A percentile compares a stretch with the other conserved stretches of the same genome.
These are phyloP conservation scores for Poeciliopsis prolifica DNA, from an alignment of 2,113 vertebrate genomes.

Conservation along the genomic window DNA sequence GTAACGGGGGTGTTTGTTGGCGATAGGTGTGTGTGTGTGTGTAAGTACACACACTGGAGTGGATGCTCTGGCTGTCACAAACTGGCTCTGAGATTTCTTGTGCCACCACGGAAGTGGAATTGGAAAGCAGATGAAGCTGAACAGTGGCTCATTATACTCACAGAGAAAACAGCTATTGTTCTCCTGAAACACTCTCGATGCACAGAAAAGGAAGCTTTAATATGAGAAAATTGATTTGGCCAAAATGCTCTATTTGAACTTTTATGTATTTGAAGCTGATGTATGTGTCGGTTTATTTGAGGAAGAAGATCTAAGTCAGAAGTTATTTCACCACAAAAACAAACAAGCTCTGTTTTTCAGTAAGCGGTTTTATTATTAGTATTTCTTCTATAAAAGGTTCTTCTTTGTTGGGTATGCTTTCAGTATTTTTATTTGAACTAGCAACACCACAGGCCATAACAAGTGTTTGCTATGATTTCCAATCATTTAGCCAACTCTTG, in stretches of 20 bases:
- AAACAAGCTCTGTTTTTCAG: conserved; percentile 14
- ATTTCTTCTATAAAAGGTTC: neutral
- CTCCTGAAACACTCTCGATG: conserved; percentile 45
- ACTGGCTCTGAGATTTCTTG: conserved; percentile 65
- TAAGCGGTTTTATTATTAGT: neutral
- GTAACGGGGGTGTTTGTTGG: conserved; percentile 38
- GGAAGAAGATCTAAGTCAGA: conserved; percentile 24
- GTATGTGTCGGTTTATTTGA: neutral
- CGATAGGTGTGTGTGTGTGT: neutral
- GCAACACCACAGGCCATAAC: neutral
- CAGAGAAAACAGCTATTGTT: conserved; percentile 72
- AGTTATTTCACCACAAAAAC: conserved; percentile 16
- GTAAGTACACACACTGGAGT: conserved; percentile 9
- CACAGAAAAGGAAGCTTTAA: conserved; percentile 23
- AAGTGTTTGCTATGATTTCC: neutral
- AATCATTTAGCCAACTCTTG: neutral
- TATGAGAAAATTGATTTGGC: conserved; percentile 34
- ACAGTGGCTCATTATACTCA: conserved; percentile 71
- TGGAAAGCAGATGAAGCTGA: conserved; percentile 64
- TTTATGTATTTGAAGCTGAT: conserved; percentile 14
- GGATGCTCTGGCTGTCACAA: conserved; percentile 65
- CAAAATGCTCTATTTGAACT: conserved; percentile 3
- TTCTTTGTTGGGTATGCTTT: neutral
- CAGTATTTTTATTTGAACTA: no score
- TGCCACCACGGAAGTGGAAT: conserved; percentile 71